phyloP scores from a whole-genome alignment of 2,888 invertebrate genomes.

The Athetis lepigone region DNA sequence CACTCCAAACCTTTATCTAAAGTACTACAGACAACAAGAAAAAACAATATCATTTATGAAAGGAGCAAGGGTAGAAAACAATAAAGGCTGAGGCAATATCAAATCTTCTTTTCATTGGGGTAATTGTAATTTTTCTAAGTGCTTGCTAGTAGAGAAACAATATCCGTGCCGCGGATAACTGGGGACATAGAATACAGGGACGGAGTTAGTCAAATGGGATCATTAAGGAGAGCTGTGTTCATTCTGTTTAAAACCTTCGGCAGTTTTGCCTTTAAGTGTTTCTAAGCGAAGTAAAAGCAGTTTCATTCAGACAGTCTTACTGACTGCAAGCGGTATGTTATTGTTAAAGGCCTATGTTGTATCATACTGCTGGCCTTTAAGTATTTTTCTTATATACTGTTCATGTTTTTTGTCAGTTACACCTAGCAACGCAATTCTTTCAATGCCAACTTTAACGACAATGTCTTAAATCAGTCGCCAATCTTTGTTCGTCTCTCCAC shows the following conservation, averaged over 20 bases:
- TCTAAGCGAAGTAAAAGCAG: not conserved
- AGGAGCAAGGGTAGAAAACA: slow-evolving; percentile 47
- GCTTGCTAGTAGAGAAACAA: slow-evolving; percentile 63
- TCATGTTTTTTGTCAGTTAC: too few relatives aligned
- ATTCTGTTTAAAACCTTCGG: slow-evolving; percentile 9
- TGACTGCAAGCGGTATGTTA: too few relatives aligned
- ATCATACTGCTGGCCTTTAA: too few relatives aligned
- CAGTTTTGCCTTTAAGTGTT: not conserved
- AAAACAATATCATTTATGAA: slow-evolving; percentile 54
- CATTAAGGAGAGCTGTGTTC: not conserved
- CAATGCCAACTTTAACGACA: too few relatives aligned
- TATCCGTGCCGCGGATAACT: slow-evolving; percentile 57
- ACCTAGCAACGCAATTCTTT: too few relatives aligned
- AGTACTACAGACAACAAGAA: slow-evolving; percentile 17
- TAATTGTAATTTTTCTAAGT: slow-evolving; percentile 72
- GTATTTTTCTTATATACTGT: too few relatives aligned
- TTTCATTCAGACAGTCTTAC: too few relatives aligned
- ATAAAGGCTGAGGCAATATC: slow-evolving; percentile 58
- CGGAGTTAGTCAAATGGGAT: slow-evolving; percentile 20
- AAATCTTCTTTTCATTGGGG: slow-evolving; percentile 61
- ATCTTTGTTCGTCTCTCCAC: too few relatives aligned
- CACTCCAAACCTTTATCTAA: not conserved
- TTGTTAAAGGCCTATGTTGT: too few relatives aligned
- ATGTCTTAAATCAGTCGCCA: too few relatives aligned
- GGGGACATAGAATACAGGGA: slow-evolving; percentile 40